Base-by-base conservation (phyloP, 2,113 vertebrate species). In the Hyla sarda region DNA sequence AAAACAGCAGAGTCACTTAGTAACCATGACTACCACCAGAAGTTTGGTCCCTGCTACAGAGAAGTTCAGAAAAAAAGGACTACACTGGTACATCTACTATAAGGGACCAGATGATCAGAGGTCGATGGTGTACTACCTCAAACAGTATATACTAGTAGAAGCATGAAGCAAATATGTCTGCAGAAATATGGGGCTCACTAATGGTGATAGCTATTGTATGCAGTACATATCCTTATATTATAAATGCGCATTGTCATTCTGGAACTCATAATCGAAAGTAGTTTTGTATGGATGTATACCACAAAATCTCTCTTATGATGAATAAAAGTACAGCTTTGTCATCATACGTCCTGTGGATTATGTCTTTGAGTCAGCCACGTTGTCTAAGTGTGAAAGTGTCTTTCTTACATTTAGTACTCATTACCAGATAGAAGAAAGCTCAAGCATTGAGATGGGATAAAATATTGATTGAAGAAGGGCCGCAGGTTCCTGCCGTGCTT, bases 381-480 rank as follows among this genome's bases (percentile, higher is more conserved):
- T 74, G 11, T 30, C 37, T 84, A 67, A 32, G 23, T 67, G 25
- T 77, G 56, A 47, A 84, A 84, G 58, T 52, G 10, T 76, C 65
- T 81, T 80, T 54, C 62, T 72, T 81, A 41, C 17, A 23, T 80
- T 86, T 80, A 73, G 23, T 72, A 37, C 21, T 82, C 77, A 74
- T 81, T 82, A 74, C 54, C 52, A 65, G 78, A 82, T 32, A 87
- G 67, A 74, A 74, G 78, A 87, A 87, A 82, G 69, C 17, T 34
- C 34, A 74, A 52, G 77, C 37, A 72, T 58, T 74, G 85, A 82
- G 69, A 82, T 9, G 17, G 77, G 85, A 87, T 87, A 56, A 87
- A 86, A 87, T 82, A 87, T 87, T 87, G 67, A 87, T 87, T 82
- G 76, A 86, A 73, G 34, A 86, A 82, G 67, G 78, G 77, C 77